A percentile compares a stretch with the other conserved stretches of the same genome.
These are phyloP conservation scores for Globicephala melas DNA, from an alignment of 2,113 vertebrate species.

Conservation along the genomic window DNA sequence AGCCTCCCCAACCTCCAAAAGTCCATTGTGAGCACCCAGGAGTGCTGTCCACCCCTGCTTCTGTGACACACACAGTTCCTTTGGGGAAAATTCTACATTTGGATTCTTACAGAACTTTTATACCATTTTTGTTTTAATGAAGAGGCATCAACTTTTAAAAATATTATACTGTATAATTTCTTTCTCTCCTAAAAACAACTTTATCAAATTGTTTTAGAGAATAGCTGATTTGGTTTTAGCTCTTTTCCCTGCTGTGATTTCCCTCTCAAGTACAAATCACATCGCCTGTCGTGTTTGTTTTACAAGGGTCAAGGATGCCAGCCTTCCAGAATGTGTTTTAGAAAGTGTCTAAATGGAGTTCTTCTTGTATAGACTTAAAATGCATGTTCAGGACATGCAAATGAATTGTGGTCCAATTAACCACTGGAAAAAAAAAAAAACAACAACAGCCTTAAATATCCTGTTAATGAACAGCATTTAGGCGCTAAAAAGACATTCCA, in stretches of 20 bases:
- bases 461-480: conserved; percentile 22
- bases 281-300: background rate
- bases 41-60: background rate
- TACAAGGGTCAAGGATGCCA: background rate
- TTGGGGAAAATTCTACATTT: background rate
- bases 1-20: background rate
- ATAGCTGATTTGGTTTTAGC: background rate
- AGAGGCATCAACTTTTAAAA: background rate
- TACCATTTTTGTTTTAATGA: background rate
- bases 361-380: conserved; percentile 40
- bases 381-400: background rate
- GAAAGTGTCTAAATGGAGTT: background rate
- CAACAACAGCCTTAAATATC: background rate
- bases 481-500: conserved; percentile 34
- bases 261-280: background rate
- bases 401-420: conserved; percentile 49
- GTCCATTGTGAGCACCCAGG: background rate
- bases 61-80: background rate
- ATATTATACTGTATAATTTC: background rate
- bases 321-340: background rate
- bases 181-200: background rate
- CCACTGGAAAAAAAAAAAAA: background rate
- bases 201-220: background rate
- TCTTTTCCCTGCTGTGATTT: background rate
- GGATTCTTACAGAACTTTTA: background rate